Evolutionary conservation across 2,797 vertebrate genomes (phyloP).

Genomic region (Galaxias olidus): DNA sequence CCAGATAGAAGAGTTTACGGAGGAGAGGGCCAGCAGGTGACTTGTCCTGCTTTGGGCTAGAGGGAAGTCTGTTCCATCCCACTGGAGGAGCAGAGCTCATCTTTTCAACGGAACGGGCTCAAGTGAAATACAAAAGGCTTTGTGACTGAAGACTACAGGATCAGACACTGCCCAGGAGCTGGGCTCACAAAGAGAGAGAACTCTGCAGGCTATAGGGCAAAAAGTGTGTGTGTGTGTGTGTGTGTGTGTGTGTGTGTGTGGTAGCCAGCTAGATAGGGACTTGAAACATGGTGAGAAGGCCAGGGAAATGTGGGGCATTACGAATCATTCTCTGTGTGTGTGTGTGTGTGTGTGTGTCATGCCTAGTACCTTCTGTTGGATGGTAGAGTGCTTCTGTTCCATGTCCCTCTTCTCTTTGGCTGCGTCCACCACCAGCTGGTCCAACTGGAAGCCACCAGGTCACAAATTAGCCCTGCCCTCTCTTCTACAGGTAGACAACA

Average conservation of each 20-base stretch:
- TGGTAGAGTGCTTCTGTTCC: conserved; percentile 97
- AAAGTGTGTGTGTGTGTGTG: conserved; percentile 7
- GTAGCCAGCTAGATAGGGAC: no score
- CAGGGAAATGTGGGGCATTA: neutral
- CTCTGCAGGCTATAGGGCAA: neutral
- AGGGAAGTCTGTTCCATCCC: conserved; percentile 13
- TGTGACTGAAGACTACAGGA: conserved; percentile 5
- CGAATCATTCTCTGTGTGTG: conserved; percentile 7
- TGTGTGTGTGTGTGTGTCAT: neutral
- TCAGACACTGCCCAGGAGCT: neutral
- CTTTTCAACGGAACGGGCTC: conserved; percentile 26
- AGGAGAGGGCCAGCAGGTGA: neutral
- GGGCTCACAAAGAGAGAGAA: neutral
- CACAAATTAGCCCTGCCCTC: conserved; percentile 40
- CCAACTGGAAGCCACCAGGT: conserved; percentile 83
- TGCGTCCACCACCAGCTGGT: conserved; percentile 91
- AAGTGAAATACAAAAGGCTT: conserved; percentile 33
- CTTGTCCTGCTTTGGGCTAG: neutral
- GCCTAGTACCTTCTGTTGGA: conserved; percentile 93
- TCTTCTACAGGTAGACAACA: neutral
- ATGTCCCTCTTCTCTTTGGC: conserved; percentile 95
- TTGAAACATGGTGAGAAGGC: no score
- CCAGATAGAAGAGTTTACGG: no score
- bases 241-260: conserved; percentile 12
- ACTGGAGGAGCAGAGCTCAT: conserved; percentile 7